Evolutionary conservation across 2,113 vertebrate species (phyloP), one percentile per base, ranked within the genome.

Genomic region (Neogale vison): DNA sequence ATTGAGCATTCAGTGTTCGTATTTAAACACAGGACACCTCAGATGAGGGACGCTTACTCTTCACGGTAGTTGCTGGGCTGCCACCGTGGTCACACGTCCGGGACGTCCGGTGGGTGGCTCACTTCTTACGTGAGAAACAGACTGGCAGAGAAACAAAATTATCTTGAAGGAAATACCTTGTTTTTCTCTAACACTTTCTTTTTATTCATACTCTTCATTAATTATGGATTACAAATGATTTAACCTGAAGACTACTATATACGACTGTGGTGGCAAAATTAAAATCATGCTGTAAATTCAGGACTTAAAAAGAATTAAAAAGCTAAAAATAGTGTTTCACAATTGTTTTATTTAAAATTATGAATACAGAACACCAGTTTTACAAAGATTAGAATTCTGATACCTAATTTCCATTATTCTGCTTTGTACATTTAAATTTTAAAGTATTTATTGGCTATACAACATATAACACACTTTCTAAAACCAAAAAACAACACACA

Each of bases 301-400:
- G 74, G 42, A 47, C 24, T 97, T 90, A 88, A 87, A 29, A 92
- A 45, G 26, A 89, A 95, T 86, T 71, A 81, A 76, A 26, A 84
- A 67, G 36, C 11, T 77, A 74, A 74, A 92, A 97, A 47, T n/a
- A 29, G 6, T 31, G 34, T 23, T 83, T 87, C 65, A 69, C 93
- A 76, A 4, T 77, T 55, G 1, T 67, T 69, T 94, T 63, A 47
- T 50, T 92, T 77, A 47, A 77, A 77, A 18, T 31, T 15, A 77
- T 31, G 34, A 69, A 72, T 81, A 88, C 9, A 72, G 4, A 72
- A 81, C 5, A 61, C 17, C 9, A 82, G 31, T 83, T 88, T 91
- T 79, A 79, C 5, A 88, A 74, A 72, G n/a, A 50, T 71, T 94
- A 88, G 52, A 88, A 71, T 72, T 94, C 31, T 81, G 39, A 61